These are phyloP conservation scores for Dolichotis patagonum DNA, from an alignment of 2,113 vertebrate species.

Conservation along the genomic window DNA sequence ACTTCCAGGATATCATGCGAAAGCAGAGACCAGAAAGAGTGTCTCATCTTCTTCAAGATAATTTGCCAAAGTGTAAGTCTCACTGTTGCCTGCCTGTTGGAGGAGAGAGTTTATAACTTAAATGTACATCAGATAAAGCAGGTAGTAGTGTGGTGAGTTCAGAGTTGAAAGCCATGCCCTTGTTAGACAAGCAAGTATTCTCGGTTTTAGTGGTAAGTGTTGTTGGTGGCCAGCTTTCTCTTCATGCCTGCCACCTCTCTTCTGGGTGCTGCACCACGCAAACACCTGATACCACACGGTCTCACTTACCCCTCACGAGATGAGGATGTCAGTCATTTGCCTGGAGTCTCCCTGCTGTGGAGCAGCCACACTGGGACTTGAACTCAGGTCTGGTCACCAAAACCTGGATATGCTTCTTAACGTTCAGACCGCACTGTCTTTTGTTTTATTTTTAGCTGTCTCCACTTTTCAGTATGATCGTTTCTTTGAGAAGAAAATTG, in stretches of 20 bases:
- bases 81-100: background rate
- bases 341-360: background rate
- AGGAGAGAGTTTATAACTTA: background rate
- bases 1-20: slow-evolving; percentile 89
- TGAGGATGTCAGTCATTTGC: background rate
- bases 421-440: background rate
- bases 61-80: slow-evolving; percentile 93
- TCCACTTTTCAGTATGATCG: slow-evolving; percentile 95
- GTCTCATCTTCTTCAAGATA: slow-evolving; percentile 97
- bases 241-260: background rate
- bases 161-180: background rate
- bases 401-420: background rate
- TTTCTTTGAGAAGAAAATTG: slow-evolving; percentile 98
- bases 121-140: background rate
- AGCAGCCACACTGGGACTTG: background rate
- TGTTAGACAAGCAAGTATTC: background rate
- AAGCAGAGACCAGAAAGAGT: slow-evolving; percentile 93
- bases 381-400: background rate
- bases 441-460: slow-evolving; percentile 82
- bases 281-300: background rate
- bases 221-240: background rate
- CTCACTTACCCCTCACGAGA: background rate
- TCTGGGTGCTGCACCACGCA: fast-evolving
- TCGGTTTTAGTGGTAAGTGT: background rate
- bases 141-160: background rate